A percentile compares a stretch with the other conserved stretches of the same genome.
phyloP scores from a whole-genome alignment of 2,888 invertebrate genomes.

The Augiades crinisus region DNA sequence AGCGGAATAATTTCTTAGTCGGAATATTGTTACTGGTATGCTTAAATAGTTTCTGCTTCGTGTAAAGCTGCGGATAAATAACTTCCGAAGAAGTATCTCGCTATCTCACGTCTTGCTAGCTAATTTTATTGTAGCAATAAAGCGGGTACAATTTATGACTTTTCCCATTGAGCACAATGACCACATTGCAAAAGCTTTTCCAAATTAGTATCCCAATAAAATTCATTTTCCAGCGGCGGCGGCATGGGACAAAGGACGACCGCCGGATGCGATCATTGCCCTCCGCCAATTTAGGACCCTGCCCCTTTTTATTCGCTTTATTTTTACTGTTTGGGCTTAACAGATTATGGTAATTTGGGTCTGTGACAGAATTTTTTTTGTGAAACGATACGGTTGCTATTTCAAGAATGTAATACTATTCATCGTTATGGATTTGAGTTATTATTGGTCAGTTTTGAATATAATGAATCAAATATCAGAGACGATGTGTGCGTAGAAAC shows the following conservation, averaged over 20 bases:
- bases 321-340: constrained; percentile 21
- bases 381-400: background rate
- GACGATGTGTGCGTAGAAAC: too few species aligned
- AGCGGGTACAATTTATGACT: constrained; percentile 9
- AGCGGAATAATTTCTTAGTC: too few species aligned
- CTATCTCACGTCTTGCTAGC: background rate
- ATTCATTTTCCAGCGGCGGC: constrained; percentile 19
- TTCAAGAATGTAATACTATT: background rate
- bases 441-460: too few species aligned
- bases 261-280: constrained; percentile 21
- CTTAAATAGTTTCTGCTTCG: too few species aligned
- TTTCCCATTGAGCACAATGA: constrained; percentile 6
- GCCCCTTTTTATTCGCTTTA: constrained; percentile 11
- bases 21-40: too few species aligned
- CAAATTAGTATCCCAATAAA: constrained; percentile 23
- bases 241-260: constrained; percentile 16
- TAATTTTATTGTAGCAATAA: constrained; percentile 15
- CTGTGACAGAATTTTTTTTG: constrained; percentile 8
- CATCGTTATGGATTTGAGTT: background rate
- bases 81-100: background rate
- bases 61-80: background rate
- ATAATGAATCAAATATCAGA: too few species aligned
- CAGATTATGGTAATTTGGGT: constrained; percentile 21
- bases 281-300: constrained; percentile 18
- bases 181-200: constrained; percentile 20